Conservation (phyloP, 2,797 vertebrate genomes). For the Glossophaga mutica region DNA sequence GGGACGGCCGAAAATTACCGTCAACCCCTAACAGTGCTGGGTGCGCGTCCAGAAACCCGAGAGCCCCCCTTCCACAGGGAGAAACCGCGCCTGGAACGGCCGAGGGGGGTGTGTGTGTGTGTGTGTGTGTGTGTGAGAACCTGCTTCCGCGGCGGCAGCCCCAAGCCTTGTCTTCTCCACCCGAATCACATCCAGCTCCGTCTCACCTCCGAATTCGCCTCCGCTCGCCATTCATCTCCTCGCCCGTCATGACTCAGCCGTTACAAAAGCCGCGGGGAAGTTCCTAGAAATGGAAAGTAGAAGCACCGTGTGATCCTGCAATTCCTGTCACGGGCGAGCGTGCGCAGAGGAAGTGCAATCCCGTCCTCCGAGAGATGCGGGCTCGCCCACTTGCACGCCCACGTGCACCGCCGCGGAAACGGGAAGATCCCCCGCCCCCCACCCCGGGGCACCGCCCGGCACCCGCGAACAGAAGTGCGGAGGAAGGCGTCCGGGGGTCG, state of each 20-base stretch:
- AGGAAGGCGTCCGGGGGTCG: accelerated
- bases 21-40: accelerated
- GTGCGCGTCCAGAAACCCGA: not conserved
- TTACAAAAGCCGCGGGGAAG: not conserved
- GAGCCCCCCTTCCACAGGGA: no score
- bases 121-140: not conserved
- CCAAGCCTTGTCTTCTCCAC: not conserved
- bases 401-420: accelerated
- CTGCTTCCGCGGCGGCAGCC: not conserved
- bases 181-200: not conserved
- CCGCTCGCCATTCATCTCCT: not conserved
- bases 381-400: not conserved
- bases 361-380: not conserved
- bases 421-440: no score
- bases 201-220: not conserved
- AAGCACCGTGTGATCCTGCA: no score
- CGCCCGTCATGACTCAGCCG: no score
- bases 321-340: no score
- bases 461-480: not conserved
- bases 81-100: no score
- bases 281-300: not conserved
- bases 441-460: not conserved
- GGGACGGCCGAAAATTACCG: not conserved
- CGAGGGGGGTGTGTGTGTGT: no score
- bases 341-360: not conserved